Evolutionary conservation across 2,113 vertebrate genomes (phyloP).

Genomic region (Halcyon senegalensis): DNA sequence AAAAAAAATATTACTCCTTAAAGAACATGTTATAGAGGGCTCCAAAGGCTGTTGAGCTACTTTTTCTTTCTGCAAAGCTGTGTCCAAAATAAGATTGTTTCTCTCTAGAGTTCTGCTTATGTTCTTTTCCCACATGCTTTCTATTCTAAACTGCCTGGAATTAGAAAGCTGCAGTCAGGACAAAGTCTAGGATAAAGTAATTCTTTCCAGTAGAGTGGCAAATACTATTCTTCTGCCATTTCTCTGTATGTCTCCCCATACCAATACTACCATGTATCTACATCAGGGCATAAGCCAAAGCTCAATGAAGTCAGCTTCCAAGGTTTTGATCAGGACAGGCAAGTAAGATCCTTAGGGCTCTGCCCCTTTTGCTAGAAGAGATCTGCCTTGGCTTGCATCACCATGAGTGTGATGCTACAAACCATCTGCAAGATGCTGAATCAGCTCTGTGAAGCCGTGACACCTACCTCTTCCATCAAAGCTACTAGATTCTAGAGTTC

Average conservation of each 20-base stretch:
- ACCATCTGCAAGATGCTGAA: conserved; percentile 19
- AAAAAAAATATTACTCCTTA: not conserved
- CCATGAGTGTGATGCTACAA: not conserved
- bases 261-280: not conserved
- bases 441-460: conserved; percentile 62
- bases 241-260: not conserved
- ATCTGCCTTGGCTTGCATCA: not conserved
- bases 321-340: not conserved
- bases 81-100: not conserved
- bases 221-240: not conserved
- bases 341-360: not conserved
- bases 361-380: not conserved
- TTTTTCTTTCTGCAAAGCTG: not conserved
- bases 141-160: not conserved
- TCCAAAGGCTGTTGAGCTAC: not conserved
- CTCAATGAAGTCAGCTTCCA: not conserved
- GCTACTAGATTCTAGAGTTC: conserved; percentile 26
- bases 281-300: not conserved
- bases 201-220: not conserved
- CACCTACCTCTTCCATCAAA: conserved; percentile 70
- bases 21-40: not conserved
- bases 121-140: not conserved
- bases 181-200: not conserved
- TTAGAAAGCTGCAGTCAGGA: not conserved
- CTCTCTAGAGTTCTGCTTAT: not conserved